phyloP scores from a whole-genome alignment of 2,113 vertebrate genomes.

The Fregata magnificens region DNA sequence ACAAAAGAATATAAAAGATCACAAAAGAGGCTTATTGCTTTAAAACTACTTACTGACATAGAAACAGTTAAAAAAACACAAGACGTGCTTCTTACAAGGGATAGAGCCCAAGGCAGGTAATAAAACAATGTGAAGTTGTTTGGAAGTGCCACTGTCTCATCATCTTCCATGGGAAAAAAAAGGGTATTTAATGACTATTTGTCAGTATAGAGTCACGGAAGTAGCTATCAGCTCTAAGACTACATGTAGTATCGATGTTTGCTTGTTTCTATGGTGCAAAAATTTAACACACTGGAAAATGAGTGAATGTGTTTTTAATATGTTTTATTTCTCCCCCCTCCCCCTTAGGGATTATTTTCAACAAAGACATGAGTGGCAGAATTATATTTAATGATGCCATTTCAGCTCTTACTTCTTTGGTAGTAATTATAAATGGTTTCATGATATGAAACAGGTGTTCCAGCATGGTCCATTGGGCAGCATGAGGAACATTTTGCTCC shows the following conservation, averaged over 20 bases:
- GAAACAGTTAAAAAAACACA: background rate
- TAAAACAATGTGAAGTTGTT: background rate
- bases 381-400: conserved; percentile 11
- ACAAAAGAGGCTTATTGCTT: background rate
- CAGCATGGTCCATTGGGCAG: conserved; percentile 21
- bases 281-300: background rate
- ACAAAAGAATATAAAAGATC: background rate
- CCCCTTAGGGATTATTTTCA: background rate
- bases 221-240: background rate
- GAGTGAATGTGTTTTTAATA: background rate
- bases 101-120: background rate
- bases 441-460: conserved; percentile 39
- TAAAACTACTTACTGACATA: background rate
- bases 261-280: background rate
- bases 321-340: background rate
- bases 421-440: conserved; percentile 34
- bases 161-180: background rate
- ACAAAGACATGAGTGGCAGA: background rate
- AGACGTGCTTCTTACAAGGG: background rate
- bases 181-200: background rate
- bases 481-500: background rate
- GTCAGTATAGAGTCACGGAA: background rate
- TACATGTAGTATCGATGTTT: background rate
- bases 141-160: background rate
- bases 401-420: background rate